These are phyloP conservation scores for Molorchus minor DNA, from an alignment of 2,888 invertebrate genomes.

Conservation along the genomic window DNA sequence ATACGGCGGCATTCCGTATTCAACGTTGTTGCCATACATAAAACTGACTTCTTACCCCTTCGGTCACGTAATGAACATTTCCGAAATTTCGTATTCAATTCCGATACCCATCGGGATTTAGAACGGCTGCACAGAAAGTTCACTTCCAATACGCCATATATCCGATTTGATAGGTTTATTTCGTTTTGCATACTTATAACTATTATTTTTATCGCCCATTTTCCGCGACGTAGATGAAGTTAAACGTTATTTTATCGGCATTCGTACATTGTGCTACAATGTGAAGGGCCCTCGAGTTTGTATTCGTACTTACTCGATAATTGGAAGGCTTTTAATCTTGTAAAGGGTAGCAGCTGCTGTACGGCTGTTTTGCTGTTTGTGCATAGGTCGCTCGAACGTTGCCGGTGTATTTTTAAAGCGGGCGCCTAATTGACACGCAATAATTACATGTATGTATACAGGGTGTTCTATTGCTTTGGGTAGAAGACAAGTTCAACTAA, in stretches of 20 bases:
- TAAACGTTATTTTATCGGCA: slow-evolving; percentile 12
- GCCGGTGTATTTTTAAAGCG: too few relatives aligned
- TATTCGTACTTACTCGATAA: neutral
- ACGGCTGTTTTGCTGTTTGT: neutral
- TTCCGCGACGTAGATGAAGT: slow-evolving; percentile 1
- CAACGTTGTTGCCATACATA: slow-evolving; percentile 42
- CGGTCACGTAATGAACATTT: slow-evolving; percentile 60
- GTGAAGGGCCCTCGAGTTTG: neutral
- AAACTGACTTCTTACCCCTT: slow-evolving; percentile 52
- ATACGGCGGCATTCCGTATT: slow-evolving; percentile 44
- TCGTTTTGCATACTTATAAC: neutral
- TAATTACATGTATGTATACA: too few relatives aligned
- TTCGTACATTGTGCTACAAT: slow-evolving; percentile 13
- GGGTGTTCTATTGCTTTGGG: too few relatives aligned
- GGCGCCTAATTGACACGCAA: too few relatives aligned
- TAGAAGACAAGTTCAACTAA: too few relatives aligned
- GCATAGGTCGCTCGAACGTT: neutral
- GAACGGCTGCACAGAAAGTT: slow-evolving; percentile 18
- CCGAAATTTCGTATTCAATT: slow-evolving; percentile 58
- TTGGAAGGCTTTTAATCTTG: neutral
- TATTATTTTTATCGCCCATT: slow-evolving; percentile 17
- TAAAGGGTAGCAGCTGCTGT: neutral
- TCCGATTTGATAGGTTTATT: slow-evolving; percentile 17
- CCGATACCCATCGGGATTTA: slow-evolving; percentile 50
- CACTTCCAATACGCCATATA: slow-evolving; percentile 7